Evolutionary conservation across 2,888 invertebrate genomes (phyloP).

Genomic region (Drosophila putrida): DNA sequence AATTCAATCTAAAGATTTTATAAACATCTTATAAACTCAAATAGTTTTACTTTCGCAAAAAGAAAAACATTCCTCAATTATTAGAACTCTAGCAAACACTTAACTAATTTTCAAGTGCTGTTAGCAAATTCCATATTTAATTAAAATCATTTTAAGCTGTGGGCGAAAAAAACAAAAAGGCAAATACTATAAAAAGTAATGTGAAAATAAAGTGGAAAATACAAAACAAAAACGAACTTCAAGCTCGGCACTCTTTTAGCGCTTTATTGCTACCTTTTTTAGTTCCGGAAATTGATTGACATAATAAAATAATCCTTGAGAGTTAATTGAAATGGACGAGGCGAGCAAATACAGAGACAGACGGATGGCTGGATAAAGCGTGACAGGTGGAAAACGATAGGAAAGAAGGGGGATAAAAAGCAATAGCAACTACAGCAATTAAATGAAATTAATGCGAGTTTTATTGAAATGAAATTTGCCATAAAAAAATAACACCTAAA

Average conservation of each 20-base stretch:
- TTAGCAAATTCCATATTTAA: slow-evolving; percentile 51
- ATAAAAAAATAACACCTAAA: slow-evolving; percentile 43
- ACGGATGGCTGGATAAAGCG: slow-evolving; percentile 46
- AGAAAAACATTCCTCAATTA: neutral
- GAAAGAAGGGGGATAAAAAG: slow-evolving; percentile 21
- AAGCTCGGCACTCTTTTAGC: slow-evolving; percentile 22
- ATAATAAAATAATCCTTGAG: slow-evolving; percentile 80
- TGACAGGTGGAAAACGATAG: slow-evolving; percentile 54
- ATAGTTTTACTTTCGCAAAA: neutral
- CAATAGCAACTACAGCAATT: slow-evolving; percentile 59
- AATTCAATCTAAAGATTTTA: neutral
- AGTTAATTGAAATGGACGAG: slow-evolving; percentile 79
- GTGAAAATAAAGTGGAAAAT: slow-evolving; percentile 9
- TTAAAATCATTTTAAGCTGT: slow-evolving; percentile 39
- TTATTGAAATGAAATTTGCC: slow-evolving; percentile 77
- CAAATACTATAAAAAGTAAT: slow-evolving; percentile 12
- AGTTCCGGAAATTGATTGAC: slow-evolving; percentile 79
- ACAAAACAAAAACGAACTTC: slow-evolving; percentile 28
- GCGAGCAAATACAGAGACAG: slow-evolving; percentile 34
- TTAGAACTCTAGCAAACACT: neutral
- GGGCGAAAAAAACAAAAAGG: slow-evolving; percentile 9
- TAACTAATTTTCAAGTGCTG: neutral
- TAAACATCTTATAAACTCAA: neutral
- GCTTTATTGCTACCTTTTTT: slow-evolving; percentile 67
- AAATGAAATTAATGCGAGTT: slow-evolving; percentile 76